These are phyloP conservation scores for Drosophila bocki DNA, from an alignment of 1,140 invertebrate species.

Conservation along the genomic window DNA sequence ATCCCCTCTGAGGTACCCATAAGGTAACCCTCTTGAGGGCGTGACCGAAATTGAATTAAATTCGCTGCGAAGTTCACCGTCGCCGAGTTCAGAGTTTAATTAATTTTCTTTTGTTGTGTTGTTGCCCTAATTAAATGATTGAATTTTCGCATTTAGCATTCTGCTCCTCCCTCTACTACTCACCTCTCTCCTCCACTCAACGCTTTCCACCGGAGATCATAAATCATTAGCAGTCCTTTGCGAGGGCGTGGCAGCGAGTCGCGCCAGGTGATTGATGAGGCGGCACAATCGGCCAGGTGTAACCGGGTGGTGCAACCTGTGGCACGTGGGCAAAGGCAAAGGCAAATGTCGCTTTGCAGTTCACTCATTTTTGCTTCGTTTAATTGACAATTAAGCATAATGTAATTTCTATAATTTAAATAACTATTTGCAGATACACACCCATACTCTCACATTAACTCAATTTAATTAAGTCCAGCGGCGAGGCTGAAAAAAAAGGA, in stretches of 20 bases:
- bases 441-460: conserved; percentile 13
- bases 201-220: conserved; percentile 50
- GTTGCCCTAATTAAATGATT: conserved; percentile 79
- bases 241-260: conserved; percentile 42
- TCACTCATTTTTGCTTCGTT: conserved; percentile 28
- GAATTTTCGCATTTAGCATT: conserved; percentile 74
- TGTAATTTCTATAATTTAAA: conserved; percentile 61
- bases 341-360: conserved; percentile 8
- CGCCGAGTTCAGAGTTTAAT: conserved; percentile 74
- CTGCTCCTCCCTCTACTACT: background rate
- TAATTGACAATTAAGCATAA: conserved; percentile 51
- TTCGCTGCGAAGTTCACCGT: conserved; percentile 62
- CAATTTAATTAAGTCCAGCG: conserved; percentile 44
- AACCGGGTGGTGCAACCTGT: conserved; percentile 57
- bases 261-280: conserved; percentile 75
- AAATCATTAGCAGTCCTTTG: conserved; percentile 76
- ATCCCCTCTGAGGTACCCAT: too few species aligned
- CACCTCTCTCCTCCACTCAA: background rate
- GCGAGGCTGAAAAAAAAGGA: conserved; percentile 14
- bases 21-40: conserved; percentile 9
- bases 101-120: conserved; percentile 80
- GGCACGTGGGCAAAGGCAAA: conserved; percentile 52
- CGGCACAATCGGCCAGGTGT: conserved; percentile 38
- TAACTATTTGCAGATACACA: conserved; percentile 31
- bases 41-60: conserved; percentile 80